Evolutionary conservation across 2,797 vertebrate genomes (phyloP).

Genomic region (Kryptopterus vitreolus): DNA sequence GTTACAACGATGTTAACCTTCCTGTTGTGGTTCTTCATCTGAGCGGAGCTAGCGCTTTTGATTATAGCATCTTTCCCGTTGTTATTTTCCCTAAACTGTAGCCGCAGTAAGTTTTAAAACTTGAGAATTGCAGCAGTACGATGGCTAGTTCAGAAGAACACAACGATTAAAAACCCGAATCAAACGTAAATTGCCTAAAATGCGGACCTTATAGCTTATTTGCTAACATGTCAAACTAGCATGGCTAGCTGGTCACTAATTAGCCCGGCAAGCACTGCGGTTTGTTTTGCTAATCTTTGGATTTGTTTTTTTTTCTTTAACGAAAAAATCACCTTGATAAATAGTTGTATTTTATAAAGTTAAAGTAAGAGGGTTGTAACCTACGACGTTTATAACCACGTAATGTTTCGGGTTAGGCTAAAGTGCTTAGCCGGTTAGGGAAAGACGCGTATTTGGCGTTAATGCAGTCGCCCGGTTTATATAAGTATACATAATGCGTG

Average conservation of each 20-base stretch:
- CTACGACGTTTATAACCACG: not conserved
- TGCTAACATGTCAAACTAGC: slow-evolving; percentile 46
- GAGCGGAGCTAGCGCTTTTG: not conserved
- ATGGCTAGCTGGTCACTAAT: slow-evolving; percentile 18
- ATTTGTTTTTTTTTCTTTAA: not conserved
- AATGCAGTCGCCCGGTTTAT: too few relatives aligned
- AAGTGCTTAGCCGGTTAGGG: not conserved
- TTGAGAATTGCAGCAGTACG: not conserved
- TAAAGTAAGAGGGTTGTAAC: not conserved
- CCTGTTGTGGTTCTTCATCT: slow-evolving; percentile 35
- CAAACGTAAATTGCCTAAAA: not conserved
- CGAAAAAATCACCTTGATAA: too few relatives aligned
- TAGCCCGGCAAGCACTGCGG: not conserved
- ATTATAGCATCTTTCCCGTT: not conserved
- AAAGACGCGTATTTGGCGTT: not conserved
- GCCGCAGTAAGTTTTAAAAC: too few relatives aligned
- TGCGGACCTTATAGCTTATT: slow-evolving; percentile 34
- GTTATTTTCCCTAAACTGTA: too few relatives aligned
- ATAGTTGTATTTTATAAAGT: not conserved
- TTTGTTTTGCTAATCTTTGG: not conserved
- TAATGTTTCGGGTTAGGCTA: not conserved
- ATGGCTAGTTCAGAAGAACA: not conserved
- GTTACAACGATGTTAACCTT: slow-evolving; percentile 50
- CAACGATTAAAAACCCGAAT: not conserved
- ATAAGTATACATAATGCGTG: too few relatives aligned